Conservation (phyloP, 2,888 invertebrate genomes). For the Cerastis rubricosa region DNA sequence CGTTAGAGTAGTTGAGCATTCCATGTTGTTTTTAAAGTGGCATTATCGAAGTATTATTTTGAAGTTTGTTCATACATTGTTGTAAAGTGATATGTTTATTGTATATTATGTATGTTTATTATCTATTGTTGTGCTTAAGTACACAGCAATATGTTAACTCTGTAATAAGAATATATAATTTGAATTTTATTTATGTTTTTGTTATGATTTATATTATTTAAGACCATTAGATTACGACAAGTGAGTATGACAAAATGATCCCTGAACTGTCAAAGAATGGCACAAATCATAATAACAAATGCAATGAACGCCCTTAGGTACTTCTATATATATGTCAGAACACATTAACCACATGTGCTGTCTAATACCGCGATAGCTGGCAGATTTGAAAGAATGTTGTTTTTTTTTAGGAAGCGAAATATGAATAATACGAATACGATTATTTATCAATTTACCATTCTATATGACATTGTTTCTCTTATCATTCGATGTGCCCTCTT, state of each 20-base stretch:
- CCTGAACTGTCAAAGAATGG: not conserved
- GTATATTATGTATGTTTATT: conserved; percentile 54
- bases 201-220: conserved; percentile 41
- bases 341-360: not conserved
- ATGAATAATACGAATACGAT: no score
- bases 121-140: conserved; percentile 55
- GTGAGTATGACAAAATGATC: not conserved
- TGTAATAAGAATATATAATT: conserved; percentile 52
- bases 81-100: conserved; percentile 55
- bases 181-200: conserved; percentile 46
- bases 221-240: conserved; percentile 7
- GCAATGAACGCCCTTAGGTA: not conserved
- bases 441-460: not conserved
- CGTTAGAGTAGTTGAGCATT: conserved; percentile 49
- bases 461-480: not conserved
- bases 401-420: not conserved
- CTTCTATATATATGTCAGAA: not conserved
- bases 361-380: not conserved
- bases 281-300: not conserved
- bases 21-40: conserved; percentile 43
- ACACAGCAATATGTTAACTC: conserved; percentile 45
- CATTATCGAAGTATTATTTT: conserved; percentile 49
- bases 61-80: conserved; percentile 48
- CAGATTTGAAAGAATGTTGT: not conserved
- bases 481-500: not conserved